Evolutionary conservation across 2,888 invertebrate species (phyloP).

Genomic region (Gortyna flavago): DNA sequence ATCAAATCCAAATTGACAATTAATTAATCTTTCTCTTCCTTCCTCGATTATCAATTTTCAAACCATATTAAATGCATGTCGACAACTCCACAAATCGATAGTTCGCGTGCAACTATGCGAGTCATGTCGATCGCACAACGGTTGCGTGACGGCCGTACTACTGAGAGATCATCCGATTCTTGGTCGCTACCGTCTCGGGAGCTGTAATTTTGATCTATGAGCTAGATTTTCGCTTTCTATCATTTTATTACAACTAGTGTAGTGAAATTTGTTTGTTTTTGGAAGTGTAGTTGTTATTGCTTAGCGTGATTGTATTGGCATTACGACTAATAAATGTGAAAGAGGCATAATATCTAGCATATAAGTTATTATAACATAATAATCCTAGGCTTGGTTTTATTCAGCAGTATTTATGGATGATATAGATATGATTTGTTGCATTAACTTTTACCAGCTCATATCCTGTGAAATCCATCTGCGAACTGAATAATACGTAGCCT

Average conservation of each 20-base stretch:
- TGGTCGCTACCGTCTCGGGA: conserved; percentile 40
- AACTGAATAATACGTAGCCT: neutral
- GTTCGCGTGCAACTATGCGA: conserved; percentile 60
- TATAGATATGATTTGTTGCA: neutral
- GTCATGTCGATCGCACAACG: conserved; percentile 29
- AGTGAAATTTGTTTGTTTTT: conserved; percentile 46
- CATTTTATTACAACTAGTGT: conserved; percentile 4
- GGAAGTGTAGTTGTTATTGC: neutral
- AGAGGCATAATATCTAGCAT: neutral
- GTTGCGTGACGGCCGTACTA: conserved; percentile 56
- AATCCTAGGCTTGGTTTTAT: neutral
- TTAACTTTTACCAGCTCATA: neutral
- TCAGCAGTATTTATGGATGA: neutral
- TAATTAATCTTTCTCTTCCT: conserved; percentile 3
- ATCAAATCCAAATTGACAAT: conserved; percentile 9
- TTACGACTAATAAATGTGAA: neutral
- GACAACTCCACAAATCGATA: conserved; percentile 49
- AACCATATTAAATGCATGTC: conserved; percentile 23
- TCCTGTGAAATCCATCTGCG: neutral
- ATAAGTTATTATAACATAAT: neutral
- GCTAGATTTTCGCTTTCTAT: conserved; percentile 60
- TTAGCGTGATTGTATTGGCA: neutral
- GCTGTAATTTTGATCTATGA: conserved; percentile 50
- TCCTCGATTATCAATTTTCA: conserved; percentile 25
- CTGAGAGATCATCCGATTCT: conserved; percentile 56